Base-by-base conservation (phyloP, 1,140 invertebrate genomes). In the Philotrypesis tridentata region DNA sequence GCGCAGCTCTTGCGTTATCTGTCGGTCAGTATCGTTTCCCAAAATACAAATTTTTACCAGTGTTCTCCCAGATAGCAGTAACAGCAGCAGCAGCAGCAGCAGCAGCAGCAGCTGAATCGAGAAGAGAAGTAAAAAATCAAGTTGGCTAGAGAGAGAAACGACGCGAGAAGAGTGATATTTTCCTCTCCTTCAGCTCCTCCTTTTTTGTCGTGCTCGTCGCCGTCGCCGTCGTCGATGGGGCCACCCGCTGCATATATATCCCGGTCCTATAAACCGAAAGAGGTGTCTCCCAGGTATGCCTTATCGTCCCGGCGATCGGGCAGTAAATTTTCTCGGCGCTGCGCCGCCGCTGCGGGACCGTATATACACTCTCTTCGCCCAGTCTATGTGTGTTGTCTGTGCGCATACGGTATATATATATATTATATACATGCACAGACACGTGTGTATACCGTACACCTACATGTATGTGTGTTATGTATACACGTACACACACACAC, bases 251-350 rank as follows among this genome's bases (percentile, higher is more conserved):
- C 76, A 83, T 74, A 79, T 68, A 67, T 68, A 67, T 70, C 60
- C 70, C 63, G 40, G 76, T 75, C 70, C 82, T 83, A 79, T 83
- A 83, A 83, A 83, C 82, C 82, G 82, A 79, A 83, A 79, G 82
- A 83, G 82, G 82, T 83, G 82, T 83, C 76, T 83, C 76, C 55
- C 82, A 79, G 76, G 76, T 83, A 79, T 75, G 71, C 40, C 82
- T 83, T 83, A 83, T 83, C 82, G 27, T 68, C 14, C 70, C 7
- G 17, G 2, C 70, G 70, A 83, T 83, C 82, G 31, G 71, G 70
- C 71, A 77, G 76, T 83, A 83, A 83, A 83, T 83, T 83, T 79
- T 65, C 33, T 75, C 21, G 25, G 68, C 76, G 33, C 81, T 23
- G 67, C 74, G 65, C 68, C 72, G 60, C 21, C 21, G 31, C 33